Conservation (phyloP, 2,888 invertebrate species). For the Temnothorax rugatulus region DNA sequence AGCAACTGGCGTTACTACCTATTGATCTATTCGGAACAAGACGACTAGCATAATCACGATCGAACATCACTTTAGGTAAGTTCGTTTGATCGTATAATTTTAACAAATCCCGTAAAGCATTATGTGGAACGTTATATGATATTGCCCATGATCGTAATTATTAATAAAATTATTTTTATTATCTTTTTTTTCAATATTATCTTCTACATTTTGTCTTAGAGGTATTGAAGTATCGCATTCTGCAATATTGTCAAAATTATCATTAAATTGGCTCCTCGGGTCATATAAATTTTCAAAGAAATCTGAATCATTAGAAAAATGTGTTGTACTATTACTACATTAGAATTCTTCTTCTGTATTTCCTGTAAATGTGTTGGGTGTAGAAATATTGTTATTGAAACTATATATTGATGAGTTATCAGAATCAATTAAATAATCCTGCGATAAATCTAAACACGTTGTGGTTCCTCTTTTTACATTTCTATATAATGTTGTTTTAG, state of each 20-base stretch:
- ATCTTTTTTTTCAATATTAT: neutral
- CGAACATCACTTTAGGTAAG: no score
- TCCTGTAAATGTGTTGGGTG: no score
- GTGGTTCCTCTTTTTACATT: neutral
- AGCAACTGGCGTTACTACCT: no score
- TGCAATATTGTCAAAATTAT: neutral
- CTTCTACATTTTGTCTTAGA: neutral
- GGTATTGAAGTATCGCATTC: neutral
- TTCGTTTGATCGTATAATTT: no score
- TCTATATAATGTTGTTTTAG: slow-evolving; percentile 1
- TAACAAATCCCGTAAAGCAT: neutral
- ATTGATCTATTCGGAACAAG: no score
- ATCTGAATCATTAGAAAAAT: neutral
- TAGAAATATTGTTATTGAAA: neutral
- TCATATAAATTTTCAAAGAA: neutral
- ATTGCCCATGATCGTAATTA: slow-evolving; percentile 11
- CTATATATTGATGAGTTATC: neutral
- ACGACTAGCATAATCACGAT: no score
- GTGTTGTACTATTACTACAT: neutral
- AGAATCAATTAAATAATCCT: neutral
- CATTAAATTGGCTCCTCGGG: neutral
- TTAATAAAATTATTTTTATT: neutral
- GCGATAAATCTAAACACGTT: neutral
- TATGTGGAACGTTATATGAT: neutral
- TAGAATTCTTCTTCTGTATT: neutral